These are phyloP conservation scores for Acleris literana DNA, from an alignment of 2,888 invertebrate genomes.

Conservation along the genomic window DNA sequence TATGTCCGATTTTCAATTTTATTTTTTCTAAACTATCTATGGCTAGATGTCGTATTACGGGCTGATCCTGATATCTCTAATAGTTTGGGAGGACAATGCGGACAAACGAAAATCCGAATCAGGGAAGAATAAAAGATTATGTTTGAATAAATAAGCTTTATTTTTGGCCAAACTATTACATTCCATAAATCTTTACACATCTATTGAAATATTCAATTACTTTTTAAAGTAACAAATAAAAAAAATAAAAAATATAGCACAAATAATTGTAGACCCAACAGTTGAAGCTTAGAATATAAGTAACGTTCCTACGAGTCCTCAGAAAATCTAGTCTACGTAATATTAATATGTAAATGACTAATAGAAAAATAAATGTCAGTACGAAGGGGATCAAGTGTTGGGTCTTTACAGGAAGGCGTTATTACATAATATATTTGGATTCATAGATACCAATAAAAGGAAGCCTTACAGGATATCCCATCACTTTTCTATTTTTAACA, in stretches of 20 bases:
- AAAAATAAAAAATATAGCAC: conserved; percentile 53
- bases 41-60: too few relatives aligned
- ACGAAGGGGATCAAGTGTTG: conserved; percentile 23
- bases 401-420: conserved; percentile 7
- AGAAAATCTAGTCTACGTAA: conserved; percentile 16
- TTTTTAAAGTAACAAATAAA: conserved; percentile 51
- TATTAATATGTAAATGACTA: conserved; percentile 8
- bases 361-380: conserved; percentile 24
- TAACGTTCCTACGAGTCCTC: conserved; percentile 15
- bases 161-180: conserved; percentile 83
- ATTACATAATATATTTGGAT: conserved; percentile 30
- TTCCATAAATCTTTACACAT: conserved; percentile 68
- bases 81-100: too few relatives aligned
- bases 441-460: conserved; percentile 50
- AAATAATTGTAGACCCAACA: conserved; percentile 37
- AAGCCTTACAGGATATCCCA: conserved; percentile 43
- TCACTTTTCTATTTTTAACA: not conserved
- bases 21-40: too few relatives aligned
- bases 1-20: too few relatives aligned
- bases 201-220: conserved; percentile 59
- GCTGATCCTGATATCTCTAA: too few relatives aligned
- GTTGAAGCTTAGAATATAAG: conserved; percentile 19
- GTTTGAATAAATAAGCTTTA: conserved; percentile 82
- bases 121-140: conserved; percentile 45
- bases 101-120: too few relatives aligned